Percentiles rank a stretch among this genome's conserved stretches.
phyloP scores from a whole-genome alignment of 2,797 vertebrate genomes.

The Mormyrus proboscirostris region DNA sequence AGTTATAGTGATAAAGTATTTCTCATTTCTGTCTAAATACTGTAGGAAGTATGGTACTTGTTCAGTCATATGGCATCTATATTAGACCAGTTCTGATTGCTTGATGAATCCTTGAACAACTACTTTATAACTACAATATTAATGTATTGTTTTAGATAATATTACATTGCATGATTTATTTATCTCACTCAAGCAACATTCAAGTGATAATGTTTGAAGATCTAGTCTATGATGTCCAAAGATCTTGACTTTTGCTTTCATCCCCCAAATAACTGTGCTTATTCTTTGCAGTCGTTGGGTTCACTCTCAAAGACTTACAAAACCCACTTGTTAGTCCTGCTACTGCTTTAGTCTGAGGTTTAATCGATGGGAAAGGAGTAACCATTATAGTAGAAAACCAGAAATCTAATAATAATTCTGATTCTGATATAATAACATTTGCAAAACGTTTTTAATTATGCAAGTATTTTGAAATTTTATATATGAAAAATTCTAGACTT shows the following conservation, averaged over 20 bases:
- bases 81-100: not conserved
- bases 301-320: not conserved
- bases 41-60: not conserved
- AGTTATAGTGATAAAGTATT: not conserved
- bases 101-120: not conserved
- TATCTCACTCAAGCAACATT: not conserved
- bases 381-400: not conserved
- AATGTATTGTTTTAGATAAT: not conserved
- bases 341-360: not conserved
- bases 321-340: not conserved
- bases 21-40: not conserved
- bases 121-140: not conserved
- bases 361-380: not conserved
- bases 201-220: not conserved
- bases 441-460: not conserved
- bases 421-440: not conserved
- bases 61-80: not conserved
- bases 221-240: not conserved
- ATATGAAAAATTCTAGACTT: not conserved
- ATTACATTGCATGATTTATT: not conserved
- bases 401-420: not conserved
- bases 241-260: not conserved
- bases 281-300: not conserved
- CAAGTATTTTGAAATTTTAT: not conserved
- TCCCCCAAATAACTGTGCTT: not conserved